These are phyloP conservation scores for Clupea harengus DNA, from an alignment of 2,113 vertebrate genomes.

Conservation along the genomic window DNA sequence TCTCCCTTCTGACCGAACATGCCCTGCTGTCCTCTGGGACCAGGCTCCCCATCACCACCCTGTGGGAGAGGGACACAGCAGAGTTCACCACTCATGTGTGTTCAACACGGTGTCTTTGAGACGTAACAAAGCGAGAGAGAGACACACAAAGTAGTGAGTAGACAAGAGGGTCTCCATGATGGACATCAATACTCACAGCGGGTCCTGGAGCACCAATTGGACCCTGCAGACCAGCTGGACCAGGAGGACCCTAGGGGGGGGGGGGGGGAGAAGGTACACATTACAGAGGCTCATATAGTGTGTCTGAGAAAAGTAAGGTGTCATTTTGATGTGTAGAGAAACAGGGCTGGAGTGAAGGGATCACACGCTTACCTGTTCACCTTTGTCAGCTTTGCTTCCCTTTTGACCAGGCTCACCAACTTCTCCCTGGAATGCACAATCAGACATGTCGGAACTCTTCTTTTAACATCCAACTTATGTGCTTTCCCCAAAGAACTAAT, in stretches of 20 bases:
- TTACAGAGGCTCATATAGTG: background rate
- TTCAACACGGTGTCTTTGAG: background rate
- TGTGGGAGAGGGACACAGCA: conserved; percentile 46
- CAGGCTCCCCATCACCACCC: conserved; percentile 95
- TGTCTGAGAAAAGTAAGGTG: background rate
- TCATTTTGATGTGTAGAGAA: background rate
- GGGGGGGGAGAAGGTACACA: conserved; percentile 18
- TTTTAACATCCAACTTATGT: background rate
- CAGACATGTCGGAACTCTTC: background rate
- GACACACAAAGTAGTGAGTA: background rate
- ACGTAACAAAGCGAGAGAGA: background rate
- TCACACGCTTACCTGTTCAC: conserved; percentile 82
- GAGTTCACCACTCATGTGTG: background rate
- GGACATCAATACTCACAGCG: conserved; percentile 78
- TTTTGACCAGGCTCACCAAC: conserved; percentile 96
- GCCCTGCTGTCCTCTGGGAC: conserved; percentile 94
- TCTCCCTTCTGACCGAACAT: conserved; percentile 99
- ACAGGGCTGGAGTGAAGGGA: no score
- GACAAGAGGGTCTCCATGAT: background rate
- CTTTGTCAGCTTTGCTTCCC: conserved; percentile 95
- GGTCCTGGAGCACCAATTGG: conserved; percentile 91
- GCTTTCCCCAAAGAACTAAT: background rate
- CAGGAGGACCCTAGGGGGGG: conserved; percentile 84
- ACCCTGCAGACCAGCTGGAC: conserved; percentile 92
- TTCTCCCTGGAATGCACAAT: conserved; percentile 81